phyloP scores from a whole-genome alignment of 2,888 invertebrate species.

The Trisateles emortualis region DNA sequence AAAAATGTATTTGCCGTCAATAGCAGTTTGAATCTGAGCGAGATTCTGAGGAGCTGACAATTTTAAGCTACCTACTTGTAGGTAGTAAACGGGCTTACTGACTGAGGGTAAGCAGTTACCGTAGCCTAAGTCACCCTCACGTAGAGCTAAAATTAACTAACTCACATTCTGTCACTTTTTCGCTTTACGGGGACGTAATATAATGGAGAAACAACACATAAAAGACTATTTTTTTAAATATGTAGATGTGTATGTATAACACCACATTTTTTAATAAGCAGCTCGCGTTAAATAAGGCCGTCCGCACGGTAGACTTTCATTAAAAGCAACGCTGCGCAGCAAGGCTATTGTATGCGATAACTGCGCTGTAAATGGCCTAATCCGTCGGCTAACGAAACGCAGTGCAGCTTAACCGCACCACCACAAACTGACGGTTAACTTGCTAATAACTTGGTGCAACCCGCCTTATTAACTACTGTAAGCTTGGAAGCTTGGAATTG shows the following conservation, averaged over 20 bases:
- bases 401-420: slow-evolving; percentile 26
- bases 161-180: too few relatives aligned
- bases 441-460: slow-evolving; percentile 39
- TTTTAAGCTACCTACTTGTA: too few relatives aligned
- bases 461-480: slow-evolving; percentile 16
- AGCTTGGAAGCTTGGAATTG: neutral
- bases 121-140: too few relatives aligned
- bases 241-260: neutral
- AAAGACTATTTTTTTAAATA: too few relatives aligned
- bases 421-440: slow-evolving; percentile 26
- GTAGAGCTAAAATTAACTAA: too few relatives aligned
- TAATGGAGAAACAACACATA: too few relatives aligned
- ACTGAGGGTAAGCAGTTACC: too few relatives aligned
- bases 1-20: too few relatives aligned
- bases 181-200: too few relatives aligned
- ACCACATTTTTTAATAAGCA: neutral
- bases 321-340: slow-evolving; percentile 17
- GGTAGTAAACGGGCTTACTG: too few relatives aligned
- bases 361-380: slow-evolving; percentile 30
- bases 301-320: slow-evolving; percentile 29
- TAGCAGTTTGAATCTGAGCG: too few relatives aligned
- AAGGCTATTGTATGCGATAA: slow-evolving; percentile 27
- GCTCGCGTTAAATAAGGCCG: slow-evolving; percentile 15
- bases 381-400: slow-evolving; percentile 27
- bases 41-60: too few relatives aligned